These are phyloP conservation scores for Megaleporinus macrocephalus DNA, from an alignment of 2,113 vertebrate genomes.

Conservation along the genomic window DNA sequence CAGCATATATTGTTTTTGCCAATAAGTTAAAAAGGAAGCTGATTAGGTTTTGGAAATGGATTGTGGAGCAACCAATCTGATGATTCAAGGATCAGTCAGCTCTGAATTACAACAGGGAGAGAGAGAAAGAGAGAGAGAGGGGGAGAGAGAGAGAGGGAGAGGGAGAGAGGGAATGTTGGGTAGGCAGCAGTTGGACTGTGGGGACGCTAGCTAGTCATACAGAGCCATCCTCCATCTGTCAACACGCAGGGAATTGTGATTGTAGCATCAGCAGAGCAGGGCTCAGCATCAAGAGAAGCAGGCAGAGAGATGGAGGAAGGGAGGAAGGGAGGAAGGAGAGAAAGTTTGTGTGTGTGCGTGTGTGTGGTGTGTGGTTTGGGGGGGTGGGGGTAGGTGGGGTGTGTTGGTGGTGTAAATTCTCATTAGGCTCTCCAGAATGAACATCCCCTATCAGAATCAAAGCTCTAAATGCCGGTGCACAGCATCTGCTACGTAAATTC, in stretches of 20 bases:
- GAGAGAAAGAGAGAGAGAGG: slow-evolving; percentile 55
- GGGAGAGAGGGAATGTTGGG: too few relatives aligned
- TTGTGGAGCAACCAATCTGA: slow-evolving; percentile 2
- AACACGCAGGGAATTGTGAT: slow-evolving; percentile 73
- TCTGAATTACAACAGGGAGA: slow-evolving; percentile 66
- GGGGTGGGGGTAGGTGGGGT: slow-evolving; percentile 35
- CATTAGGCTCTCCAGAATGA: slow-evolving; percentile 45
- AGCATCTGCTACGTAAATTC: slow-evolving; percentile 40
- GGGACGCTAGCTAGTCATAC: slow-evolving; percentile 76
- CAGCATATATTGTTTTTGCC: background rate
- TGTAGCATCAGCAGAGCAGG: slow-evolving; percentile 80
- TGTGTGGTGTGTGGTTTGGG: slow-evolving; percentile 28
- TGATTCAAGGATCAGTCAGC: slow-evolving; percentile 58
- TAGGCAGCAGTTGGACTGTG: slow-evolving; percentile 80
- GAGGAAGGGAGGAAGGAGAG: background rate
- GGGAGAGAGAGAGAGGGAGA: slow-evolving; percentile 60
- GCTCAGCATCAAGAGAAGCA: slow-evolving; percentile 75
- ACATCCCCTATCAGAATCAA: slow-evolving; percentile 42
- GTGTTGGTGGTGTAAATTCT: slow-evolving; percentile 52
- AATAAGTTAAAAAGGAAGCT: background rate
- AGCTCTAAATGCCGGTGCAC: slow-evolving; percentile 40
- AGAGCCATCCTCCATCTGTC: slow-evolving; percentile 74
- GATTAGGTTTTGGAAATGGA: background rate
- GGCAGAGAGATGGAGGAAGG: slow-evolving; percentile 48
- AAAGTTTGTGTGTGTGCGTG: slow-evolving; percentile 12